Conservation (phyloP, 1,140 invertebrate species). For the Cheumatopsyche charites region DNA sequence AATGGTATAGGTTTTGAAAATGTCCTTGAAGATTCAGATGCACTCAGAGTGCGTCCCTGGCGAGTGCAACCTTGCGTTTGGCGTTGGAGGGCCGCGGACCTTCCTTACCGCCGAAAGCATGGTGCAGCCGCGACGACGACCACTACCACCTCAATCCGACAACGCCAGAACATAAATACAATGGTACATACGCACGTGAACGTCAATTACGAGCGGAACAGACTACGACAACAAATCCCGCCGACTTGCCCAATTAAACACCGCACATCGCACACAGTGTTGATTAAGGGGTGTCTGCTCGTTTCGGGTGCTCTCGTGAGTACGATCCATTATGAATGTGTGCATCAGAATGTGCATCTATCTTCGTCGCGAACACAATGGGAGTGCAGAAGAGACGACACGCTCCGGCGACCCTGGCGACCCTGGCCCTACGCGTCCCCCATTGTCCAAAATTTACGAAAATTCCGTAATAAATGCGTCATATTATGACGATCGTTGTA, state of each 20-base stretch:
- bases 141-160: neutral
- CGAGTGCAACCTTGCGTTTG: slow-evolving; percentile 57
- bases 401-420: neutral
- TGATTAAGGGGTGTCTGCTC: too few relatives aligned
- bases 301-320: slow-evolving; percentile 1
- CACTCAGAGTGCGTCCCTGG: slow-evolving; percentile 52
- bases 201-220: too few relatives aligned
- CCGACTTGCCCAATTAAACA: too few relatives aligned
- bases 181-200: too few relatives aligned
- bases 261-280: too few relatives aligned
- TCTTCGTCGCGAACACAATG: slow-evolving; percentile 9
- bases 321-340: neutral
- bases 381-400: slow-evolving; percentile 13
- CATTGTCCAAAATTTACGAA: too few relatives aligned
- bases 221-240: too few relatives aligned
- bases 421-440: too few relatives aligned
- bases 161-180: neutral
- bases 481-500: too few relatives aligned
- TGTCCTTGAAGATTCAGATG: too few relatives aligned
- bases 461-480: too few relatives aligned
- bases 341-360: slow-evolving; percentile 2
- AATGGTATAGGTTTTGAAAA: too few relatives aligned
- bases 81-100: slow-evolving; percentile 50
- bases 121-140: slow-evolving; percentile 21
- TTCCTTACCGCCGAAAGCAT: slow-evolving; percentile 43